A percentile compares a stretch with the other conserved stretches of the same genome.
phyloP scores from a whole-genome alignment of 92 coral and sea anemone genomes.

The Plumapathes pennacea region DNA sequence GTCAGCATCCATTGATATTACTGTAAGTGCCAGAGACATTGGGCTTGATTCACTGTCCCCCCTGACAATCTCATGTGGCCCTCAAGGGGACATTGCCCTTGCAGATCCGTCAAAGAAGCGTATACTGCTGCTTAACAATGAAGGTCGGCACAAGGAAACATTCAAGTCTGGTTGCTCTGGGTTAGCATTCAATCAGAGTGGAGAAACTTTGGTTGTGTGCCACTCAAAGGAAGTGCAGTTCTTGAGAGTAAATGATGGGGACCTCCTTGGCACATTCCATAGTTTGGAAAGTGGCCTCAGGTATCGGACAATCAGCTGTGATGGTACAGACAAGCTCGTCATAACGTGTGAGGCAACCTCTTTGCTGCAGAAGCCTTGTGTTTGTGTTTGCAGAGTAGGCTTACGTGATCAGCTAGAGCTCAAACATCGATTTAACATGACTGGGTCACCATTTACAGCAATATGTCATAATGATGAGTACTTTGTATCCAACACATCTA shows the following conservation, averaged over 20 bases:
- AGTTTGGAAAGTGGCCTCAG: slow-evolving; percentile 42
- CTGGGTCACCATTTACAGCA: slow-evolving; percentile 43
- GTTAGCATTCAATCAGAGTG: slow-evolving; percentile 35
- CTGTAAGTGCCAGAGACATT: slow-evolving; percentile 37
- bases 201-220: slow-evolving; percentile 27
- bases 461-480: slow-evolving; percentile 39
- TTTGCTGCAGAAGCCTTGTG: slow-evolving; percentile 37
- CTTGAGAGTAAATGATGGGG: slow-evolving; percentile 34
- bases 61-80: slow-evolving; percentile 31
- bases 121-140: slow-evolving; percentile 36
- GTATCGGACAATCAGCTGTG: slow-evolving; percentile 40
- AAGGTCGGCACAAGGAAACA: slow-evolving; percentile 43
- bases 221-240: slow-evolving; percentile 29
- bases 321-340: slow-evolving; percentile 20
- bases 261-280: slow-evolving; percentile 25
- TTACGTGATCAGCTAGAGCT: no score
- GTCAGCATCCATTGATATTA: slow-evolving; percentile 31
- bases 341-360: slow-evolving; percentile 46
- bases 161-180: slow-evolving; percentile 42
- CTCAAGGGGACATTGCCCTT: slow-evolving; percentile 33
- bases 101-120: slow-evolving; percentile 58
- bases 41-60: slow-evolving; percentile 58
- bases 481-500: slow-evolving; percentile 50
- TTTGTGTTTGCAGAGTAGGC: slow-evolving; percentile 35
- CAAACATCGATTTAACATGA: slow-evolving; percentile 8